Evolutionary conservation across 2,888 invertebrate species (phyloP), one percentile per base, ranked within the genome.

Genomic region (Chrysolina oricalcia): DNA sequence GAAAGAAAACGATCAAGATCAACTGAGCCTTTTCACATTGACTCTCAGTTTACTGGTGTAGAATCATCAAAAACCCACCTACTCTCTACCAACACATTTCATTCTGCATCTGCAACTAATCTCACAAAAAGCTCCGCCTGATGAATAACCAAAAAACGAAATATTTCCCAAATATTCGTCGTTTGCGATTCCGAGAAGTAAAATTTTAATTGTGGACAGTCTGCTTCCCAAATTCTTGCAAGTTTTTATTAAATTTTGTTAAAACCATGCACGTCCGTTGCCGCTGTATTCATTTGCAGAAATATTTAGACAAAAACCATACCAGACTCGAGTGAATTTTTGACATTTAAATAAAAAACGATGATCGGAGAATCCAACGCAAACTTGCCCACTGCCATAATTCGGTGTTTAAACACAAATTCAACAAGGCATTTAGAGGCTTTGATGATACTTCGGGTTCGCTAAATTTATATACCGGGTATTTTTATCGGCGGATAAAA

Each of bases 271-370:
- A 85, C 84, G 84, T 85, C 77, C 77, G 73, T 76, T 74, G 73
- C 75, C 77, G 80, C 67, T 80, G 84, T 80, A 84, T 85, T 84
- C 84, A 84, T 85, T 85, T 86, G 83, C 83, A 82, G 84, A 86
- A 85, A 86, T 86, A 86, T 86, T 86, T 81, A 81, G 80, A 82
- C 83, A 86, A 86, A 86, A 86, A 84, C 85, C 79, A 75, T 80
- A 77, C 80, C 83, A 81, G 83, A 82, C 85, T 79, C 80, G 82
- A 83, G 82, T 82, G 86, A 84, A 85, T 86, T 86, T 86, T 86
- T 83, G 85, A 82, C 85, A 81, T 78, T 79, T 80, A 56, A 73
- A 77, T 77, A 81, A 78, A 80, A 74, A 77, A 70, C 43, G 75
- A 73, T 63, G 75, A 67, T 71, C 59, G 64, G 65, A 65, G 70